phyloP scores from a whole-genome alignment of 53 echinoderm and acorn worm species.

The Paracentrotus lividus region DNA sequence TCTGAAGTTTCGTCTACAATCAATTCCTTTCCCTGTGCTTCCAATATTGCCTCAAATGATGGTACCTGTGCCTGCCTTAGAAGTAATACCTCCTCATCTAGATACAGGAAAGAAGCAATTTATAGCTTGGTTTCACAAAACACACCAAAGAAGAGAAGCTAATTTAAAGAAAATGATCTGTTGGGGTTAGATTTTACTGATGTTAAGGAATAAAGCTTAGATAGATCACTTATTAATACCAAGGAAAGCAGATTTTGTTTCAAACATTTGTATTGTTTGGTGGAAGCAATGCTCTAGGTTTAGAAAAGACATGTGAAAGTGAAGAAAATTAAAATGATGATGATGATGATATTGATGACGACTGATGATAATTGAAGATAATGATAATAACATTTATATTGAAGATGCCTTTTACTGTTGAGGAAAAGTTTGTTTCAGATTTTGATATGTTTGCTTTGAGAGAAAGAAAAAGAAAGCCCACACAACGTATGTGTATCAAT shows the following conservation, averaged over 20 bases:
- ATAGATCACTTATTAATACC: neutral
- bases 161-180: neutral
- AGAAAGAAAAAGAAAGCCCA: neutral
- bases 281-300: neutral
- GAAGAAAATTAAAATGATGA: neutral
- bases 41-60: slow-evolving; percentile 67
- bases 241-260: neutral
- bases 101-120: slow-evolving; percentile 34
- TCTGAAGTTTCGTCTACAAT: slow-evolving; percentile 56
- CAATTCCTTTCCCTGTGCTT: slow-evolving; percentile 68
- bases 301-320: neutral
- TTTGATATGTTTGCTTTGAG: neutral
- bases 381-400: no score
- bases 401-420: neutral
- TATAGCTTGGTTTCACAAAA: slow-evolving; percentile 15
- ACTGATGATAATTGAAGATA: neutral
- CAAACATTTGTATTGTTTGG: neutral
- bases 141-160: neutral
- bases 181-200: neutral
- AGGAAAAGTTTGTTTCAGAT: neutral
- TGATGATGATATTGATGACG: slow-evolving; percentile 18
- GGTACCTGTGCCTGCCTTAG: slow-evolving; percentile 63
- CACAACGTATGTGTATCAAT: neutral
- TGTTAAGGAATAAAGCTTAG: neutral
- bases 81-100: slow-evolving; percentile 64